A percentile compares a stretch with the other conserved stretches of the same genome.
phyloP scores from a whole-genome alignment of 2,888 invertebrate species.

The Pristionchus japonicus region DNA sequence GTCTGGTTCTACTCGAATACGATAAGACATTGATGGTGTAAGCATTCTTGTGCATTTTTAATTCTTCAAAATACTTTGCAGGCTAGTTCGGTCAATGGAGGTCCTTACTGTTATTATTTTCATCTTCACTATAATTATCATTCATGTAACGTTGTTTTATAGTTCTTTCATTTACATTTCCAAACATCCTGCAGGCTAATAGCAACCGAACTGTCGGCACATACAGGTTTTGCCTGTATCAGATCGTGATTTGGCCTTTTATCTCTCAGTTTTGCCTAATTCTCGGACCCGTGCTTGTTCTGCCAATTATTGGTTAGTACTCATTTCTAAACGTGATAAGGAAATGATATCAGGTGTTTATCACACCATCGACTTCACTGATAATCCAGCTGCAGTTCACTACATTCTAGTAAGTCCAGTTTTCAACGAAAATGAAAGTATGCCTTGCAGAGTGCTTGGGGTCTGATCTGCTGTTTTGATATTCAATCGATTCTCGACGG shows the following conservation, averaged over 20 bases:
- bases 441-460: not conserved
- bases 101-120: not conserved
- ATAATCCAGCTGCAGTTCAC: not conserved
- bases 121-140: not conserved
- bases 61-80: not conserved
- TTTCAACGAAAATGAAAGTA: no score
- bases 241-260: not conserved
- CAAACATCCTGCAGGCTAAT: not conserved
- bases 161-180: not conserved
- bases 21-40: not conserved
- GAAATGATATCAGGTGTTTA: not conserved
- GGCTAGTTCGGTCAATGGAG: not conserved
- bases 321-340: no score
- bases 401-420: not conserved
- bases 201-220: not conserved
- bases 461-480: not conserved
- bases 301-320: not conserved
- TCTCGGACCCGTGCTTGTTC: not conserved
- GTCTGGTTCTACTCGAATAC: not conserved
- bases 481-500: not conserved
- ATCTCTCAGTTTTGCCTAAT: not conserved
- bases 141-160: not conserved
- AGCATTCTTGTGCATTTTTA: not conserved
- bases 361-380: not conserved
- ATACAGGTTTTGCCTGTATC: not conserved